Evolutionary conservation across 2,888 invertebrate genomes (phyloP).

Genomic region (Charanyca ferruginea): DNA sequence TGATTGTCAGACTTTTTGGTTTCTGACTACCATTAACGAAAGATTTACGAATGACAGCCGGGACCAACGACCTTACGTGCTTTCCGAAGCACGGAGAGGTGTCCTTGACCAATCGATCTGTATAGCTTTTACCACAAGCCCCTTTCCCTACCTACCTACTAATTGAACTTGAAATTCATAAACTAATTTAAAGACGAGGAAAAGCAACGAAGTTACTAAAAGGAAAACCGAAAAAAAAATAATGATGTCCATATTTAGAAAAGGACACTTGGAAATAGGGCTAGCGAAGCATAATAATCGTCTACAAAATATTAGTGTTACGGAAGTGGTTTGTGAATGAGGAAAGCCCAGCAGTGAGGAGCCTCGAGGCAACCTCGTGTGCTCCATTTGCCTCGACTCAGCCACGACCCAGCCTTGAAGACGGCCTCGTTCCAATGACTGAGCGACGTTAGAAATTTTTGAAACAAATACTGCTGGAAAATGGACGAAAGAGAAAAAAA

Average conservation of each 20-base stretch:
- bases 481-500: background rate
- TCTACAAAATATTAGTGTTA: slow-evolving; percentile 70
- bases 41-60: too few species aligned
- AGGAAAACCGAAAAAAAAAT: slow-evolving; percentile 55
- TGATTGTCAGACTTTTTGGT: too few species aligned
- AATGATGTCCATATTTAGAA: slow-evolving; percentile 63
- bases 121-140: too few species aligned
- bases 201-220: background rate
- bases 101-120: too few species aligned
- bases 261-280: slow-evolving; percentile 68
- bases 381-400: slow-evolving; percentile 73
- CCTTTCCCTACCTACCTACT: too few species aligned
- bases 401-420: slow-evolving; percentile 72
- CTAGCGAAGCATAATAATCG: slow-evolving; percentile 74
- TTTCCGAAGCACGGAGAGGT: too few species aligned
- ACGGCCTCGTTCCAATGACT: slow-evolving; percentile 64
- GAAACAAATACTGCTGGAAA: slow-evolving; percentile 11
- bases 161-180: too few species aligned
- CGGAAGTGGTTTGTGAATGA: slow-evolving; percentile 75
- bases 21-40: too few species aligned
- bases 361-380: slow-evolving; percentile 78
- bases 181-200: too few species aligned
- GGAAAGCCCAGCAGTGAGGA: slow-evolving; percentile 78
- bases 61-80: too few species aligned
- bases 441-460: slow-evolving; percentile 52